phyloP scores from a whole-genome alignment of 2,888 invertebrate species.

The Mystacides longicornis region DNA sequence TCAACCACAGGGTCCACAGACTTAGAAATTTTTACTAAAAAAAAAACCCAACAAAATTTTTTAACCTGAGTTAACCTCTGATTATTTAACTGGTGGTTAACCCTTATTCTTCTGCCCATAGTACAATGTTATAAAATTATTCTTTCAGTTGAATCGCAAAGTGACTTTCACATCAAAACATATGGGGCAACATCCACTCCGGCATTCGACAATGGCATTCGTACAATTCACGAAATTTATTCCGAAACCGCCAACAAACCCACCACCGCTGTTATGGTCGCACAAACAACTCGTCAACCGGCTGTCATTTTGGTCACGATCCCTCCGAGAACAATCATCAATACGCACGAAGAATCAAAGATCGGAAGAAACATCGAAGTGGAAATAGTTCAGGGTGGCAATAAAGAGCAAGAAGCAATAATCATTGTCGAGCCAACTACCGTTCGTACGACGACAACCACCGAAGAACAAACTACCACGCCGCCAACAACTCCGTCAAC shows the following conservation, averaged over 20 bases:
- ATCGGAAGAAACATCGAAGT: constrained; percentile 24
- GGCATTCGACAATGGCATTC: constrained; percentile 41
- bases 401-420: constrained; percentile 15
- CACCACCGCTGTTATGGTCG: constrained; percentile 33
- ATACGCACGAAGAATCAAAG: constrained; percentile 19
- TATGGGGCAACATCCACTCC: constrained; percentile 41
- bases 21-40: no score
- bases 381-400: constrained; percentile 21
- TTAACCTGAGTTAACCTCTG: no score
- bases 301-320: constrained; percentile 2
- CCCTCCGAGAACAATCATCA: constrained; percentile 25
- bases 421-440: constrained; percentile 5
- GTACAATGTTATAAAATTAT: neutral
- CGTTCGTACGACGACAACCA: constrained; percentile 35
- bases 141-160: constrained; percentile 76
- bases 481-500: constrained; percentile 28
- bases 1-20: no score
- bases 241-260: constrained; percentile 40
- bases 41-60: no score
- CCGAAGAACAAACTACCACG: constrained; percentile 29
- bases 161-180: constrained; percentile 68
- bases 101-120: no score
- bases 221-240: constrained; percentile 40
- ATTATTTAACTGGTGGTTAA: no score
- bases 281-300: constrained; percentile 11